Percentiles rank a stretch among this genome's conserved stretches.
These are phyloP conservation scores for Spilosoma lubricipeda DNA, from an alignment of 2,888 invertebrate genomes.

Conservation along the genomic window DNA sequence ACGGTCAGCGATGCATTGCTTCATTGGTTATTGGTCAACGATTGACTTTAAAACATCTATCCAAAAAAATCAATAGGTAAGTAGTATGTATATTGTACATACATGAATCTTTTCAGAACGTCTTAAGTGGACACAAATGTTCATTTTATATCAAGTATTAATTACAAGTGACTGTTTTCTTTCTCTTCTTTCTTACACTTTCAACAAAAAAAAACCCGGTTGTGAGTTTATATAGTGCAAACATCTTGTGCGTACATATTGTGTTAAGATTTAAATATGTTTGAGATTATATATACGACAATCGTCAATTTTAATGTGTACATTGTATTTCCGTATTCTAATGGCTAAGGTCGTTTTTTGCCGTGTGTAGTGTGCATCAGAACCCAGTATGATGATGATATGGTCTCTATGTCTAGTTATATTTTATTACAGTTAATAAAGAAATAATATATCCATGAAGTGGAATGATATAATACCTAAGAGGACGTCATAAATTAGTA, in stretches of 20 bases:
- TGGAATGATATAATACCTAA: conserved; percentile 37
- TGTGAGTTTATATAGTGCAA: conserved; percentile 9
- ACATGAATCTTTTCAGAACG: neutral
- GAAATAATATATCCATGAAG: conserved; percentile 20
- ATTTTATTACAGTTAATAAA: conserved; percentile 9
- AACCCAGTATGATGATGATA: neutral
- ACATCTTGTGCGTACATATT: conserved; percentile 5
- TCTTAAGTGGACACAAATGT: neutral
- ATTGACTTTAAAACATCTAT: conserved; percentile 54
- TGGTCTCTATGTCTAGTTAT: neutral
- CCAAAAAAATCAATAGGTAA: neutral
- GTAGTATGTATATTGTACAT: neutral
- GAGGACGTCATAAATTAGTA: conserved; percentile 61
- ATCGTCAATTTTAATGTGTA: conserved; percentile 31
- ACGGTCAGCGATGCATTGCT: conserved; percentile 64
- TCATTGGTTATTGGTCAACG: conserved; percentile 54
- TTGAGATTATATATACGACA: conserved; percentile 34
- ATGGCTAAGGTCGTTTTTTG: conserved; percentile 20
- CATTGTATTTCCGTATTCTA: conserved; percentile 38
- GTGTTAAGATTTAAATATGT: conserved; percentile 18
- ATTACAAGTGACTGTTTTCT: neutral
- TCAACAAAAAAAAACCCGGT: neutral
- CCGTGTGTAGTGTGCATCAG: neutral
- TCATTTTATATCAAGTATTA: neutral
- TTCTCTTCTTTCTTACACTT: neutral